These are phyloP conservation scores for Ectemnius lituratus DNA, from an alignment of 2,888 invertebrate genomes.

Conservation along the genomic window DNA sequence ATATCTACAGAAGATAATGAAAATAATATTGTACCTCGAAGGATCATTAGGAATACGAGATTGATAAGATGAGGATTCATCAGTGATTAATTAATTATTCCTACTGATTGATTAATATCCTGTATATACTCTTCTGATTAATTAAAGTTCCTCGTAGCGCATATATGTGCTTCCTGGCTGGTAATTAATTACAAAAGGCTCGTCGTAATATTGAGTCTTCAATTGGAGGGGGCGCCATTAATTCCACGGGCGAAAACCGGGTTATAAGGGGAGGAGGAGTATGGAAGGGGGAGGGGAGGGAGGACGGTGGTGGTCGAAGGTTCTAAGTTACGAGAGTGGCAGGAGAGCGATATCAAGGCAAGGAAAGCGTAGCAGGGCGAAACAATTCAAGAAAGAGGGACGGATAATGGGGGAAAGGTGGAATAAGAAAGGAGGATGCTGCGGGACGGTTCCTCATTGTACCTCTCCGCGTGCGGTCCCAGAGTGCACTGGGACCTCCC, in stretches of 20 bases:
- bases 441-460: constrained; percentile 61
- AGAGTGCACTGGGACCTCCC: constrained; percentile 64
- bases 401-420: constrained; percentile 41
- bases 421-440: constrained; percentile 30
- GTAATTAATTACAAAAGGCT: too few relatives aligned
- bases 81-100: too few relatives aligned
- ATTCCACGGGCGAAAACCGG: constrained; percentile 1
- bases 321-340: constrained; percentile 39
- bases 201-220: too few relatives aligned
- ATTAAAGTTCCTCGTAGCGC: too few relatives aligned
- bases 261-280: neutral
- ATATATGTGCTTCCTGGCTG: too few relatives aligned
- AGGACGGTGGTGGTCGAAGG: neutral
- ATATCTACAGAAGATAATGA: too few relatives aligned
- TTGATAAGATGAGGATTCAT: too few relatives aligned
- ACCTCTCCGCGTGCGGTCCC: constrained; percentile 68
- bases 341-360: constrained; percentile 16
- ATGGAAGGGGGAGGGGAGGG: neutral
- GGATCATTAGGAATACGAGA: too few relatives aligned
- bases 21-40: too few relatives aligned
- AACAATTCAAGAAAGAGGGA: constrained; percentile 42
- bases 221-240: neutral
- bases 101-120: too few relatives aligned
- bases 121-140: too few relatives aligned
- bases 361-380: constrained; percentile 39